Percentiles rank a stretch among this genome's conserved stretches.
Evolutionary conservation across 2,797 vertebrate genomes (phyloP).

Genomic region (Pseudochaenichthys georgianus): DNA sequence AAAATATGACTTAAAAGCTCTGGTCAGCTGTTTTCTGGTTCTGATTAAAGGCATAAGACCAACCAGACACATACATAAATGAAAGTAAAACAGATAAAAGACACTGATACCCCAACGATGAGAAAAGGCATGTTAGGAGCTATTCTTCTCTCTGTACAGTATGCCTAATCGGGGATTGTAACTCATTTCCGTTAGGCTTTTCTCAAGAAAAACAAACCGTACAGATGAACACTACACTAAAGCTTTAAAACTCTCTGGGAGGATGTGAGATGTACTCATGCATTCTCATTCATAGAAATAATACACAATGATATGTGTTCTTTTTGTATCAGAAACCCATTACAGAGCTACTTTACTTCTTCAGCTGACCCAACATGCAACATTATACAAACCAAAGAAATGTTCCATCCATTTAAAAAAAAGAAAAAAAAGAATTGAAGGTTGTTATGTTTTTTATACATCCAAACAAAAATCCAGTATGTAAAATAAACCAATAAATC

Average conservation of each 20-base stretch:
- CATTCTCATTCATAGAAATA: constrained; percentile 18
- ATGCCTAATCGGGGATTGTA: background rate
- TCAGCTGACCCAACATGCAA: background rate
- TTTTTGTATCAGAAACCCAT: constrained; percentile 9
- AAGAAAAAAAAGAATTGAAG: background rate
- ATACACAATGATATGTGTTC: background rate
- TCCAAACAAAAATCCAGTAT: constrained; percentile 1
- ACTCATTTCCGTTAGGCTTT: constrained; percentile 4
- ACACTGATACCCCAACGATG: no score
- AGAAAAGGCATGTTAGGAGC: no score
- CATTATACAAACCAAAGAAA: constrained; percentile 4
- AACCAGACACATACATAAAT: background rate
- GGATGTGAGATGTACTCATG: background rate
- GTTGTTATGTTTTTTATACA: background rate
- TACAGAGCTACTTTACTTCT: background rate
- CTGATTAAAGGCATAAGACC: constrained; percentile 10
- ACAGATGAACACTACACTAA: background rate
- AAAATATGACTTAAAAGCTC: background rate
- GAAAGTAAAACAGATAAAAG: no score
- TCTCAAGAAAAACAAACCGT: constrained; percentile 13
- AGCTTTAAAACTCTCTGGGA: constrained; percentile 11
- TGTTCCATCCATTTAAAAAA: background rate
- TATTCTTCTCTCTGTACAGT: background rate
- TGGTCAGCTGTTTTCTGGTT: constrained; percentile 19
- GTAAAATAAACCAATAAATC: background rate